These are phyloP conservation scores for Drosophila quadrilineata DNA, from an alignment of 1,140 invertebrate species.

Conservation along the genomic window DNA sequence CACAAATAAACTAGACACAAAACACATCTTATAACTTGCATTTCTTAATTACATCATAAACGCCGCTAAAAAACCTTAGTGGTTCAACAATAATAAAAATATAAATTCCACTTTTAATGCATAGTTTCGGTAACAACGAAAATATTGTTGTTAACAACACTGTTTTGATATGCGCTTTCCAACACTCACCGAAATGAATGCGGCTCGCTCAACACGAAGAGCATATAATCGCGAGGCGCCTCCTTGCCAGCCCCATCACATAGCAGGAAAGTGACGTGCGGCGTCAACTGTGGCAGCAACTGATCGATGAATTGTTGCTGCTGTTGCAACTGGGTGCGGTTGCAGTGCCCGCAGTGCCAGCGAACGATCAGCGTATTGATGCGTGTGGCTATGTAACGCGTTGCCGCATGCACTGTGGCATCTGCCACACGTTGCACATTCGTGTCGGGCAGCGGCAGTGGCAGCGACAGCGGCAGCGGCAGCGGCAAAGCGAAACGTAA, in stretches of 20 bases:
- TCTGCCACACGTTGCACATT: slow-evolving; percentile 18
- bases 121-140: no score
- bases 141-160: no score
- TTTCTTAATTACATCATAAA: no score
- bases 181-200: slow-evolving; percentile 35
- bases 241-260: not conserved
- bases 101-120: no score
- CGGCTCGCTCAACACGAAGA: slow-evolving; percentile 45
- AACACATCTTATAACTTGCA: no score
- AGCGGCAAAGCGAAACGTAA: not conserved
- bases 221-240: slow-evolving; percentile 41
- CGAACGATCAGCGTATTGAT: slow-evolving; percentile 53
- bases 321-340: not conserved
- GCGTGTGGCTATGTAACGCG: slow-evolving; percentile 32
- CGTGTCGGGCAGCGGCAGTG: no score
- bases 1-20: no score
- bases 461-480: no score
- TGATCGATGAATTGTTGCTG: slow-evolving; percentile 35
- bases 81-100: no score
- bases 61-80: no score
- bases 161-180: no score
- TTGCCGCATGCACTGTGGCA: slow-evolving; percentile 27
- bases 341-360: slow-evolving; percentile 27
- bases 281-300: slow-evolving; percentile 16
- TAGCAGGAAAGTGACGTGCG: slow-evolving; percentile 31